Evolutionary conservation across 2,888 invertebrate genomes (phyloP).

Genomic region (Pristionchus fissidentatus): DNA sequence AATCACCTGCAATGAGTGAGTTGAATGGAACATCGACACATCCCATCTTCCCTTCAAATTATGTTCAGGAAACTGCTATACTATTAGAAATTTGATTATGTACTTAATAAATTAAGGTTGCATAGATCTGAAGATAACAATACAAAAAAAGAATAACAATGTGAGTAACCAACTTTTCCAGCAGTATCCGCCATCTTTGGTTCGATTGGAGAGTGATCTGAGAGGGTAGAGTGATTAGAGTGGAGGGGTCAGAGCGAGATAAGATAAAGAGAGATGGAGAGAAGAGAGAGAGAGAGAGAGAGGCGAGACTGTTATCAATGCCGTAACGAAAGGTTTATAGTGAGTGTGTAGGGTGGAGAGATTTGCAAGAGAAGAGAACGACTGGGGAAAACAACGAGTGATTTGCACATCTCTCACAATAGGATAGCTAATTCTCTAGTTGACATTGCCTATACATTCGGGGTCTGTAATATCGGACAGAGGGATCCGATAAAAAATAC

Average conservation of each 20-base stretch:
- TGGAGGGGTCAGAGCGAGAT: neutral
- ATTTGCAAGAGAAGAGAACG: neutral
- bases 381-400: no score
- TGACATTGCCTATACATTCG: neutral
- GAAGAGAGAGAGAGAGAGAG: conserved; percentile 22
- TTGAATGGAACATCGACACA: neutral
- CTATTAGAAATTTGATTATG: neutral
- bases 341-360: neutral
- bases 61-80: neutral
- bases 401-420: no score
- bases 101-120: neutral
- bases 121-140: neutral
- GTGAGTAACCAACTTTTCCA: conserved; percentile 53
- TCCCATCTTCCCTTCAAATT: neutral
- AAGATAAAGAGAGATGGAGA: neutral
- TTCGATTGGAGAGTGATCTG: conserved; percentile 2
- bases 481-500: neutral
- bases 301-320: conserved; percentile 16
- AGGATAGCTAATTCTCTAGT: no score
- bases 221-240: neutral
- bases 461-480: neutral
- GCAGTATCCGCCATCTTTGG: conserved; percentile 51
- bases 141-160: neutral
- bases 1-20: conserved; percentile 81
- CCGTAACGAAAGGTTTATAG: neutral